Evolutionary conservation across 2,113 vertebrate genomes (phyloP).

Genomic region (Vimba vimba): DNA sequence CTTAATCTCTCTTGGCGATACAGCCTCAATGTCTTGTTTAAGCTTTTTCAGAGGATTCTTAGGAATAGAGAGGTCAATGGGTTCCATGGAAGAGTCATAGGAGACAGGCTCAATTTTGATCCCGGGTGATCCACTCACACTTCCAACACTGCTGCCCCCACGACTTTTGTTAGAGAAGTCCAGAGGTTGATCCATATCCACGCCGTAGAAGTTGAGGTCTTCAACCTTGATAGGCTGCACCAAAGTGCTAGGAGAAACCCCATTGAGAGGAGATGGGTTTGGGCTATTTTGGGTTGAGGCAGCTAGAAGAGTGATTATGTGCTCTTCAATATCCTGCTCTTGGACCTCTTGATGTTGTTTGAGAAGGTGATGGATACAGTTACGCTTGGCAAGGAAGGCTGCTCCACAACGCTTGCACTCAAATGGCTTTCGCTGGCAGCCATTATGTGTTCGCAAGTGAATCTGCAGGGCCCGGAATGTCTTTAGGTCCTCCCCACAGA

Average conservation of each 20-base stretch:
- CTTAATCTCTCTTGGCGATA: slow-evolving; percentile 64
- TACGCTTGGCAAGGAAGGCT: slow-evolving; percentile 90
- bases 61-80: slow-evolving; percentile 94
- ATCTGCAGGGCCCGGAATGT: slow-evolving; percentile 90
- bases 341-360: slow-evolving; percentile 94
- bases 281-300: slow-evolving; percentile 36
- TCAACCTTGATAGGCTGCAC: slow-evolving; percentile 51
- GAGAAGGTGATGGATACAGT: slow-evolving; percentile 95
- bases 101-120: slow-evolving; percentile 46
- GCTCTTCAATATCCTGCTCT: slow-evolving; percentile 71
- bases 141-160: slow-evolving; percentile 31
- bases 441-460: slow-evolving; percentile 90
- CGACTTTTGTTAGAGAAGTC: slow-evolving; percentile 89
- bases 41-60: slow-evolving; percentile 80
- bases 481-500: slow-evolving; percentile 90
- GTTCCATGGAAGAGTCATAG: slow-evolving; percentile 76
- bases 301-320: slow-evolving; percentile 64
- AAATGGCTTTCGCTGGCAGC: slow-evolving; percentile 91
- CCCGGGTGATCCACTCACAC: slow-evolving; percentile 19
- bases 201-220: slow-evolving; percentile 37
- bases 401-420: slow-evolving; percentile 92
- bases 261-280: slow-evolving; percentile 38
- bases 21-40: slow-evolving; percentile 52
- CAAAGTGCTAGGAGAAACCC: slow-evolving; percentile 24
- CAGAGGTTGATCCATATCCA: slow-evolving; percentile 85